Evolutionary conservation across 1,140 invertebrate species (phyloP).

Genomic region (Panulirus ornatus): DNA sequence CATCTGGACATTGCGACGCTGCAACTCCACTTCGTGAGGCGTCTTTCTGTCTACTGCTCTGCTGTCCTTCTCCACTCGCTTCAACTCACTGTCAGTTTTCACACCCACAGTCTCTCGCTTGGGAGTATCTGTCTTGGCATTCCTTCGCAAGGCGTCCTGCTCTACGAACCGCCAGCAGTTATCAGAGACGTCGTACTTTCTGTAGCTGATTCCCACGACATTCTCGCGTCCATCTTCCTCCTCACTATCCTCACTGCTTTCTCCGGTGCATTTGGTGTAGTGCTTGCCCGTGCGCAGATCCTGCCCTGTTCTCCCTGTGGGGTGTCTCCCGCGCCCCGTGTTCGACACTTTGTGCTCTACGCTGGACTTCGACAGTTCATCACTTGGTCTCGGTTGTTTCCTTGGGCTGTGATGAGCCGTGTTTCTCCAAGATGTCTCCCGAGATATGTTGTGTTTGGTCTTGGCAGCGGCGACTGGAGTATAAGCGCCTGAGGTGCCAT

Average conservation of each 20-base stretch:
- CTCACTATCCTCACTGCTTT: slow-evolving; percentile 41
- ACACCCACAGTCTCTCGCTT: not conserved
- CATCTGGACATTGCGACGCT: not conserved
- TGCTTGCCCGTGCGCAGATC: not conserved
- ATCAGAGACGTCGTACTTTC: not conserved
- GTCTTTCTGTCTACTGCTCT: not conserved
- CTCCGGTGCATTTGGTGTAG: slow-evolving; percentile 30
- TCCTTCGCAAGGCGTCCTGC: not conserved
- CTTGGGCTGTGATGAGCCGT: not conserved
- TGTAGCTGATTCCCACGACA: slow-evolving; percentile 45
- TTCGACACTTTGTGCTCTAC: not conserved
- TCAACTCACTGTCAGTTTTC: not conserved
- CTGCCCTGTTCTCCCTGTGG: not conserved
- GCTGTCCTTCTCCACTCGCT: not conserved
- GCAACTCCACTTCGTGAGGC: not conserved
- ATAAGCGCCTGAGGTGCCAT: not conserved
- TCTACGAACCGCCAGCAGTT: not conserved
- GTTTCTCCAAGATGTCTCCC: not conserved
- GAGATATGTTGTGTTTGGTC: not conserved
- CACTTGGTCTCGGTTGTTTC: not conserved
- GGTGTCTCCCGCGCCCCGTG: no score
- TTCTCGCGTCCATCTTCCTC: not conserved
- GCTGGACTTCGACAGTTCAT: not conserved
- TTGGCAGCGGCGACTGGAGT: not conserved
- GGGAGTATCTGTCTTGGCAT: not conserved